Evolutionary conservation across 2,113 vertebrate genomes (phyloP), one percentile per base, ranked within the genome.

Genomic region (Rhinolophus ferrumequinum): DNA sequence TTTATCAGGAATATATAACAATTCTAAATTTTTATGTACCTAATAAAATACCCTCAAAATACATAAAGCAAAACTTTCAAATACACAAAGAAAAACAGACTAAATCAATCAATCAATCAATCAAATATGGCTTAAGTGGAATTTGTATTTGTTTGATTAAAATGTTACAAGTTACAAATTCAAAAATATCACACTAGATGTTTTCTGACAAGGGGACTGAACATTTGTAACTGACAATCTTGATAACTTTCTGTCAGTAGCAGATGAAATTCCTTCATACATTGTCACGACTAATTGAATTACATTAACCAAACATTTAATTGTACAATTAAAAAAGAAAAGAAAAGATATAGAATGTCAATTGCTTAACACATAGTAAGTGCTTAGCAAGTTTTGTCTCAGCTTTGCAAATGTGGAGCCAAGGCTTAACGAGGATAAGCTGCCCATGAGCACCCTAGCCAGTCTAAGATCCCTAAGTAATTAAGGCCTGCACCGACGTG

Each of bases 181-280:
- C 5, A 76, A 85, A 91, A 67, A 38, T 76, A 86, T 41, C 28
- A 35, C 22, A 33, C 18, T 77, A 67, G 56, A 56, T 79, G 6
- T 81, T 87, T 70, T 90, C 33, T 92, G 38, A 88, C 26, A 50
- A 44, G 35, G 82, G n/a, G 52, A 50, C 21, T 38, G 24, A 62
- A 58, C 22, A 66, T 82, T 87, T 81, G 15, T 72, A 77, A 56
- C 26, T 56, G 47, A 52, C 70, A 64, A 62, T 92, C 69, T 88
- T 86, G 21, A 69, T 80, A 89, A 50, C 35, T 76, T 69, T 44
- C 56, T 70, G 44, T 96, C 33, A 35, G 44, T 64, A 94, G 62
- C 69, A 79, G 58, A 44, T 90, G 62, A 66, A 90, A 86, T 93
- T 92, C 38, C 75, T 87, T 82, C 54, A 81, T 47, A 72, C n/a